Base-by-base conservation (phyloP, 2,797 vertebrate genomes). In the Oophaga sylvatica region DNA sequence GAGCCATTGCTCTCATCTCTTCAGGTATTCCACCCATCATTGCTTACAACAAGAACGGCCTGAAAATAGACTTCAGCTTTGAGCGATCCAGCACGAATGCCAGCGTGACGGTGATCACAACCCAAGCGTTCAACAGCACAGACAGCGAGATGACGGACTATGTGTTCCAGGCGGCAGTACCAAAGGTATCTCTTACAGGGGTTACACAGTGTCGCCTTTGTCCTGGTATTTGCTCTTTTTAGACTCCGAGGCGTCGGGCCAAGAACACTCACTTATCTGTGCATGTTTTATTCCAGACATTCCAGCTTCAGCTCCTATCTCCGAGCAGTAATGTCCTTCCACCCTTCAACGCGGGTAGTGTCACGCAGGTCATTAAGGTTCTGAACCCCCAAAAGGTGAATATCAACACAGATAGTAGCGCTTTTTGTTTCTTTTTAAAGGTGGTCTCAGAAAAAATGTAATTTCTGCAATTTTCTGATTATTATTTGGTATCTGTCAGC, bases 121-220 rank as follows among this genome's bases (percentile, higher is more conserved):
- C 99, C 95, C 97, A 98, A 89, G 98, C 98, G 92, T 97, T 97
- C 91, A 99, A 99, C 95, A 95, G 96, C 90, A 97, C 97, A 80
- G 98, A 99, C 85, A 93, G 95, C 90, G 98, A 99, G 78, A 99
- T 99, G 98, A 98, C 97, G 56, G 98, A 99, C 84, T 99, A 99
- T 93, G 98, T 99, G 95, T 99, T 99, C 94, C 98, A 99, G 95
- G 98, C 98, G 96, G 98, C 98, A 93, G 98, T 99, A 97, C 98
- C 98, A 99, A 99, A 99, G 98, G 98, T 99, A 94, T 48, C 8
- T 29, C 15, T 11, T 57, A 62, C 22, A 35, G 82, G 3, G 31
- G 15, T 15, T 4, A 26, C 26, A 78, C 76, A 63, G 60, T 45
- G 22, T 65, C 10, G 12, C 41, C 80, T n/a, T 67, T 80, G 31